Evolutionary conservation across 2,888 invertebrate species (phyloP).

Genomic region (Julus scandinavius): DNA sequence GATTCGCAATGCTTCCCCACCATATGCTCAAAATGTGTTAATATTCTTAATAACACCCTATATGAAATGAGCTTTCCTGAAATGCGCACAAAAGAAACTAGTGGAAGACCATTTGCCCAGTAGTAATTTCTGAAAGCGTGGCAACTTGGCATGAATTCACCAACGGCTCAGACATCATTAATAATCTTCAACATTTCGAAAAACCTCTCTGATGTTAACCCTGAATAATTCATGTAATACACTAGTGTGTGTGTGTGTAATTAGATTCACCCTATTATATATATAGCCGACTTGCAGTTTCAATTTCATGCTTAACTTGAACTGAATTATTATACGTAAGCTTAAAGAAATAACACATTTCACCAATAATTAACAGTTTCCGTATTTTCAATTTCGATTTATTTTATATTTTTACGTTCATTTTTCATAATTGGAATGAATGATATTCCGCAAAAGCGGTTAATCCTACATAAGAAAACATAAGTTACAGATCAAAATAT

Average conservation of each 20-base stretch:
- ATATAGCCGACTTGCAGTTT: not conserved
- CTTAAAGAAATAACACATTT: too few species aligned
- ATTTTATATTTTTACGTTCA: too few species aligned
- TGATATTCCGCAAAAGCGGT: too few species aligned
- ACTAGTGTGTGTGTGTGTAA: not conserved
- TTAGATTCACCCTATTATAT: not conserved
- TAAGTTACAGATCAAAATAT: too few species aligned
- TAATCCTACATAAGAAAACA: too few species aligned
- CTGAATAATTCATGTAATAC: slow-evolving; percentile 11
- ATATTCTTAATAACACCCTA: not conserved
- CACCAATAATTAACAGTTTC: too few species aligned
- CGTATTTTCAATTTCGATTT: too few species aligned
- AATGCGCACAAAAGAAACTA: not conserved
- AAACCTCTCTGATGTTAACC: not conserved
- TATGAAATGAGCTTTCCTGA: not conserved
- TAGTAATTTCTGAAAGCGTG: not conserved
- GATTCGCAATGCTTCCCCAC: not conserved
- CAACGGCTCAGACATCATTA: not conserved
- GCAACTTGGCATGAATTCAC: not conserved
- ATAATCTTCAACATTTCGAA: not conserved
- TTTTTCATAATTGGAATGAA: too few species aligned
- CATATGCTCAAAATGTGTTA: not conserved
- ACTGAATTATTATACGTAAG: not conserved
- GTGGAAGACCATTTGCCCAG: too few species aligned
- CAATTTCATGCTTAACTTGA: not conserved